Percentiles rank a stretch among this genome's conserved stretches.
Conservation (phyloP, 2,888 invertebrate species). For the Nemapogon koenigi region DNA sequence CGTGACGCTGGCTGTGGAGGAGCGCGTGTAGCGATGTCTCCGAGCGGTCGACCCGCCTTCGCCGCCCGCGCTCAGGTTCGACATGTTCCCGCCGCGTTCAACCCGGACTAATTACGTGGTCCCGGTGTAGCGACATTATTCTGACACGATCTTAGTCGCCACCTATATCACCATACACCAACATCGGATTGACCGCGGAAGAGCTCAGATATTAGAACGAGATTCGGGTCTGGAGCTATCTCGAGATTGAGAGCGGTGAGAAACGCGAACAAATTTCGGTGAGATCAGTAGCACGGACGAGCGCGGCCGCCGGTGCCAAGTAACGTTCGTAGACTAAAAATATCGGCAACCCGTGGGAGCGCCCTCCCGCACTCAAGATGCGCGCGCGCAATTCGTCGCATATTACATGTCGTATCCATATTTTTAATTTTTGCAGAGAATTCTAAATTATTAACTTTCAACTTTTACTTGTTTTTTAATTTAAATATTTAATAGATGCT, state of each 20-base stretch:
- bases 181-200: too few species aligned
- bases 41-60: conserved; percentile 57
- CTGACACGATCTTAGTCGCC: conserved; percentile 14
- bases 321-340: conserved; percentile 73
- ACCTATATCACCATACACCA: too few species aligned
- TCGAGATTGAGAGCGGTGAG: conserved; percentile 45
- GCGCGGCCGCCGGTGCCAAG: conserved; percentile 68
- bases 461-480: too few species aligned
- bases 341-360: conserved; percentile 68
- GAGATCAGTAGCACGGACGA: conserved; percentile 59
- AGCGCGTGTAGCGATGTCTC: conserved; percentile 76
- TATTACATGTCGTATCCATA: conserved; percentile 18
- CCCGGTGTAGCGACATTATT: conserved; percentile 40
- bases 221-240: conserved; percentile 45
- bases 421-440: background rate
- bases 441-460: too few species aligned
- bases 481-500: too few species aligned
- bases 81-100: conserved; percentile 33
- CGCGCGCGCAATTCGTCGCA: conserved; percentile 56
- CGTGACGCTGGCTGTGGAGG: conserved; percentile 82
- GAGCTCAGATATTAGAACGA: too few species aligned
- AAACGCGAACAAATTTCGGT: conserved; percentile 52
- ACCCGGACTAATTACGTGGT: conserved; percentile 44
- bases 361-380: conserved; percentile 61
- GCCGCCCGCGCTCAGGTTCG: conserved; percentile 41